Base-by-base conservation (phyloP, 2,888 invertebrate species). In the Chrysolina oricalcia region DNA sequence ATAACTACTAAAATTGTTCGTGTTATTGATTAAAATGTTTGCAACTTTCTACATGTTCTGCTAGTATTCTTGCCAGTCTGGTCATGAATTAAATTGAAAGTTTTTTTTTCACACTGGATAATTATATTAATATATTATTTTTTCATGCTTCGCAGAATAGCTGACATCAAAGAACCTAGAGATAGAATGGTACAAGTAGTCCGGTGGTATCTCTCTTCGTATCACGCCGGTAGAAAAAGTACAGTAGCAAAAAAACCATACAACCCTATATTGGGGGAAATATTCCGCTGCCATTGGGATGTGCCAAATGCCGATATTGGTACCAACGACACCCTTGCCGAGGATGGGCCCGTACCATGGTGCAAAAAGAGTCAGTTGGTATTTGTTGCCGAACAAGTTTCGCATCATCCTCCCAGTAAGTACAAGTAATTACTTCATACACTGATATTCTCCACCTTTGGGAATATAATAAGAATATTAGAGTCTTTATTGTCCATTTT, bases 181-280 rank as follows among this genome's bases (percentile, higher is more conserved):
- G 98, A 98, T 75, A 92, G 98, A 74, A 98, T 99, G 94, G 93
- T 98, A 27, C 97, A 97, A 89, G 95, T 97, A 43, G 94, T 98
- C 1, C 92, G 95, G 81, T 99, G 99, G 98, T 99, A 99, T 90
- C 90, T 99, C 84, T 98, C 98, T 83, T 98, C 99, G 74, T 99
- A 98, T 90, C 99, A 99, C 90, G 99, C 99, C 2, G 99, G 99
- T 0, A 93, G 99, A 79, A 98, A 98, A 89, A 97, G 97, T 79
- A 94, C 97, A 53, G 98, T 99, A 23, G 98, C 99, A 79, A 99
- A 98, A 90, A 99, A 99, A 88, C 99, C 99, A 0, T 99, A 99
- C 90, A 99, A 99, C 91, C 99, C 99, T 4, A 96, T 99, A 82
- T 90, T 99, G 83, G 99, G 99, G 1, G 99, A 99, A 90, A 93